Conservation (phyloP, 2,888 invertebrate species). For the Xylota sylvarum region DNA sequence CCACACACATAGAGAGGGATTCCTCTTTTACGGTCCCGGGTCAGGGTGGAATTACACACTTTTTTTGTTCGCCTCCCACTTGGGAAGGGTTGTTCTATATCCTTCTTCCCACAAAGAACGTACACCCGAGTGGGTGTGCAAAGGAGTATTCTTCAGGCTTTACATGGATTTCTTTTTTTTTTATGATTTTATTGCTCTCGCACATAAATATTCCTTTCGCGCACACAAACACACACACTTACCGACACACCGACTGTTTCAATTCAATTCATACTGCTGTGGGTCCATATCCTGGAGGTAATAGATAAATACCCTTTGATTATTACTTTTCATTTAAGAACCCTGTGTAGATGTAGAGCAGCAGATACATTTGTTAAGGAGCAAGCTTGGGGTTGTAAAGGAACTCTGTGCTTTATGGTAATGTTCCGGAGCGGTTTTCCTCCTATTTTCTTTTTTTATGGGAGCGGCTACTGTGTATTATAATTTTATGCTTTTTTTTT, state of each 20-base stretch:
- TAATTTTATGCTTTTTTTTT: conserved; percentile 56
- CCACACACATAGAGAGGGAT: conserved; percentile 28
- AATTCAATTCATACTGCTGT: conserved; percentile 68
- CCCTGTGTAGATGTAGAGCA: conserved; percentile 66
- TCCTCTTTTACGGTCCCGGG: conserved; percentile 51
- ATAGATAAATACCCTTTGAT: conserved; percentile 76
- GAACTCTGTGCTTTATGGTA: conserved; percentile 66
- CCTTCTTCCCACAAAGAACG: conserved; percentile 14
- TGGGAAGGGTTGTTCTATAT: conserved; percentile 42
- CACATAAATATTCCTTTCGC: conserved; percentile 70
- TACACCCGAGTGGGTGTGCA: not conserved
- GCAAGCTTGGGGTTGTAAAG: conserved; percentile 51
- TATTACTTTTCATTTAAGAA: conserved; percentile 72
- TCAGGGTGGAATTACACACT: conserved; percentile 72
- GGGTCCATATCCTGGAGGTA: conserved; percentile 74
- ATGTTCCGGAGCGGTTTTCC: conserved; percentile 53
- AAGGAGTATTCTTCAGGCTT: conserved; percentile 48
- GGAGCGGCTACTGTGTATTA: conserved; percentile 41
- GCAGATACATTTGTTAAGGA: conserved; percentile 64
- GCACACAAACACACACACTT: conserved; percentile 37
- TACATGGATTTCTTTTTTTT: conserved; percentile 35
- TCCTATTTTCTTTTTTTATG: conserved; percentile 19
- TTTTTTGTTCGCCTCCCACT: conserved; percentile 31
- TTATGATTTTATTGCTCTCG: conserved; percentile 72
- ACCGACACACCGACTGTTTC: conserved; percentile 33